A percentile compares a stretch with the other conserved stretches of the same genome.
Evolutionary conservation across 2,113 vertebrate genomes (phyloP).

Genomic region (Uria lomvia): DNA sequence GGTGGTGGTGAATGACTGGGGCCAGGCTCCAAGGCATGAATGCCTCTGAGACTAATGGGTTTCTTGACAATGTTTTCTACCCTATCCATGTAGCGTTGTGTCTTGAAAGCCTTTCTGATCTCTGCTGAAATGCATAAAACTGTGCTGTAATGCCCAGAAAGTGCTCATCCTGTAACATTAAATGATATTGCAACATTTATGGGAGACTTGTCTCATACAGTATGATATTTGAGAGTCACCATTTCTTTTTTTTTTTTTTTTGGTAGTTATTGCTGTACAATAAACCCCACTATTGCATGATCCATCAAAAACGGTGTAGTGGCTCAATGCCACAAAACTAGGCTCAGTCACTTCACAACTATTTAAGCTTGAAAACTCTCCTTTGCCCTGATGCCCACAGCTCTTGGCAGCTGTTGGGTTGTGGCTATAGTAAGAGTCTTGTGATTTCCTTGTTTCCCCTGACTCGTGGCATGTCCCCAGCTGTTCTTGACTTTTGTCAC

Average conservation of each 20-base stretch:
- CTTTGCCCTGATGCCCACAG: background rate
- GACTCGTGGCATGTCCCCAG: accelerated
- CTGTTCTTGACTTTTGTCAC: background rate
- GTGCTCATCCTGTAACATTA: background rate
- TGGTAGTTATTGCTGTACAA: background rate
- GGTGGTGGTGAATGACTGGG: background rate
- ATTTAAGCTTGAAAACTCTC: background rate
- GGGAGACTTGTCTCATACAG: background rate
- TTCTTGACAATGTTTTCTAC: background rate
- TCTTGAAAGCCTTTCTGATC: background rate
- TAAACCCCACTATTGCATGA: background rate
- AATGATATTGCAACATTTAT: background rate
- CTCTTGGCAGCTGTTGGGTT: background rate
- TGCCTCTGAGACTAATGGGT: background rate
- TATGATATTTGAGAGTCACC: background rate
- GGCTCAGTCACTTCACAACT: background rate
- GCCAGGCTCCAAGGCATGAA: background rate
- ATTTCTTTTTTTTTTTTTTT: background rate
- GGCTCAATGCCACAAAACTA: background rate
- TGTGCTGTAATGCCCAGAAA: background rate
- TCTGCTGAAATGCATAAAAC: background rate
- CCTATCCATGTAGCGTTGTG: background rate
- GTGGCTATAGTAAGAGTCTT: background rate
- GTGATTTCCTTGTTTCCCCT: background rate
- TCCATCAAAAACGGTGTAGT: background rate